Evolutionary conservation across 2,888 invertebrate species (phyloP).

Genomic region (Ypsolopha sequella): DNA sequence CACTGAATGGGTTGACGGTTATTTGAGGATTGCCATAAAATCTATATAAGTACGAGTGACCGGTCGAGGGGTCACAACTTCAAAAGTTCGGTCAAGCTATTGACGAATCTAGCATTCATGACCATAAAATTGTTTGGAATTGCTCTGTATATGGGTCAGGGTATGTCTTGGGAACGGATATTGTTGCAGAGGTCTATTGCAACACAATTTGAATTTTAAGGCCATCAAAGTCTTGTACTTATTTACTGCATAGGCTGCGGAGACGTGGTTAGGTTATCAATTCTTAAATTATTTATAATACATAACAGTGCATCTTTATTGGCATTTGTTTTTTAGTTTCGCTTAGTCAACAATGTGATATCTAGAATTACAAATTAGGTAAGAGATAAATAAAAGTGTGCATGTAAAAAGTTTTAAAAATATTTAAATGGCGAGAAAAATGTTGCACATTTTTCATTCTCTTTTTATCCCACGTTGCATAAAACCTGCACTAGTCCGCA

Average conservation of each 20-base stretch:
- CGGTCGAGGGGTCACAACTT: slow-evolving; percentile 39
- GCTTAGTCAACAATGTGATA: no score
- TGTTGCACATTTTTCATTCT: no score
- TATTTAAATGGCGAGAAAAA: no score
- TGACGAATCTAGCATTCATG: slow-evolving; percentile 32
- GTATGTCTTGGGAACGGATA: slow-evolving; percentile 59
- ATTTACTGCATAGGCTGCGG: neutral
- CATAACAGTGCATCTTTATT: no score
- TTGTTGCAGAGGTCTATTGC: slow-evolving; percentile 9
- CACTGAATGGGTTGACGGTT: slow-evolving; percentile 35
- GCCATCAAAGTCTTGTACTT: neutral
- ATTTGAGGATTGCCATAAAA: slow-evolving; percentile 33
- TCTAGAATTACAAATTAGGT: no score
- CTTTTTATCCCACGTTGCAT: no score
- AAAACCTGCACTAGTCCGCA: neutral
- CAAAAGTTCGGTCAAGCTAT: slow-evolving; percentile 60
- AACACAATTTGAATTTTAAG: neutral
- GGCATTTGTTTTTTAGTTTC: no score
- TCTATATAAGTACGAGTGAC: slow-evolving; percentile 27
- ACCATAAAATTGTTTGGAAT: slow-evolving; percentile 14
- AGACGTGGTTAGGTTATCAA: no score
- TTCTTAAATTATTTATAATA: no score
- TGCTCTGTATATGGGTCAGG: slow-evolving; percentile 45
- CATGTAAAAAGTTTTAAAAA: neutral
- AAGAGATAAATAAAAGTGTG: no score